Evolutionary conservation across 2,113 vertebrate genomes (phyloP).

Genomic region (Azemiops feae): DNA sequence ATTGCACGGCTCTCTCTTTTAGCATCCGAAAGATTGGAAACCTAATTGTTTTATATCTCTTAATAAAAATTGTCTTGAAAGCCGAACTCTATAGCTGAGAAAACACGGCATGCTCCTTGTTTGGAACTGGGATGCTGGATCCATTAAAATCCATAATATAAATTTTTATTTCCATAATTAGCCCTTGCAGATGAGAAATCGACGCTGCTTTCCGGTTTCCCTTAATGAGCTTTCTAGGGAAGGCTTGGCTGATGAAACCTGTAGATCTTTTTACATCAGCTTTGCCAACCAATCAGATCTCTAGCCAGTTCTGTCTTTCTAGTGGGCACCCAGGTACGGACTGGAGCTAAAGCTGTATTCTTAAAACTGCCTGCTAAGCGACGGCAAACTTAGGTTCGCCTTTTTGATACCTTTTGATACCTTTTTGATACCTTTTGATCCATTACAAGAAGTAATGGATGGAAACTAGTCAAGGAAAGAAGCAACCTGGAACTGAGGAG

Average conservation of each 20-base stretch:
- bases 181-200: background rate
- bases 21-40: background rate
- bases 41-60: background rate
- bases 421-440: too few relatives aligned
- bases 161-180: background rate
- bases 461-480: too few relatives aligned
- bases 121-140: background rate
- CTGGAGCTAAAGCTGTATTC: background rate
- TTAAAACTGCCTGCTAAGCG: background rate
- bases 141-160: background rate
- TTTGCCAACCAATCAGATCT: background rate
- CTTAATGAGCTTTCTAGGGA: slow-evolving; percentile 58
- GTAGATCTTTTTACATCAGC: slow-evolving; percentile 43
- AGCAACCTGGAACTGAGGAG: too few relatives aligned
- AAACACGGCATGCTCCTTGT: too few relatives aligned
- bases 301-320: background rate
- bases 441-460: too few relatives aligned
- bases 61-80: background rate
- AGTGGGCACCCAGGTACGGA: background rate
- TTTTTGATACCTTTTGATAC: background rate
- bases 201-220: slow-evolving; percentile 25
- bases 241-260: slow-evolving; percentile 64
- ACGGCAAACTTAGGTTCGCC: background rate
- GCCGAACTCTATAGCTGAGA: background rate
- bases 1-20: too few relatives aligned